Conservation (phyloP, 64 coral and sea anemone genomes). For the Actinia equina region DNA sequence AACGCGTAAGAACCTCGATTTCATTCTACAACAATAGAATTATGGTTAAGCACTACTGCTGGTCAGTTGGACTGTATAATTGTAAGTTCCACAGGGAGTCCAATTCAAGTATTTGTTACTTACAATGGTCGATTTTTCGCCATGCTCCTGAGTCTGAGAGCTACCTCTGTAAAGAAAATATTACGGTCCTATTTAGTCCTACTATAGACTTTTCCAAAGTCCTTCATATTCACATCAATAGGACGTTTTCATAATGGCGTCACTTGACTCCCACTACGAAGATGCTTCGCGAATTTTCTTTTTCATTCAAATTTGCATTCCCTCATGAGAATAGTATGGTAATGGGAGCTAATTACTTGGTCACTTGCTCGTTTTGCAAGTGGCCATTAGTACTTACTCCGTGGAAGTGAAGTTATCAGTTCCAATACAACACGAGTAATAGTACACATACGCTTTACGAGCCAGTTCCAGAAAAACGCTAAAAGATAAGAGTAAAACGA, state of each 20-base stretch:
- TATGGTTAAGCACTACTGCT: no score
- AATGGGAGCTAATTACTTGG: no score
- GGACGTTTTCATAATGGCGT: no score
- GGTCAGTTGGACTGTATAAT: no score
- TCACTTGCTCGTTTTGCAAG: no score
- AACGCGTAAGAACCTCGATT: slow-evolving; percentile 48
- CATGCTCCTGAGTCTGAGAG: background rate
- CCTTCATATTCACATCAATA: no score
- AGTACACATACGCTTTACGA: slow-evolving; percentile 72
- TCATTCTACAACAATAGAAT: slow-evolving; percentile 35
- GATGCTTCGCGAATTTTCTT: no score
- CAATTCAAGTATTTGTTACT: background rate
- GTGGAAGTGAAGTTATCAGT: slow-evolving; percentile 32
- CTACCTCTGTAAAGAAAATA: background rate
- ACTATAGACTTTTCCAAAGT: no score
- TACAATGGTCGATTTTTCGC: background rate
- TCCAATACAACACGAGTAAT: slow-evolving; percentile 65
- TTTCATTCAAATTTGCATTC: no score
- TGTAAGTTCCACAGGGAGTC: background rate
- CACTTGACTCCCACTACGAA: no score
- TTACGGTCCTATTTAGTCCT: no score
- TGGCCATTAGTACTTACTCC: slow-evolving; percentile 42
- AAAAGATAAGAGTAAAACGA: background rate
- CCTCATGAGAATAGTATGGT: no score
- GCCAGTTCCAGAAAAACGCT: slow-evolving; percentile 88